A percentile compares a stretch with the other conserved stretches of the same genome.
These are phyloP conservation scores for Tiaroga cobitis DNA, from an alignment of 2,797 vertebrate genomes.

Conservation along the genomic window DNA sequence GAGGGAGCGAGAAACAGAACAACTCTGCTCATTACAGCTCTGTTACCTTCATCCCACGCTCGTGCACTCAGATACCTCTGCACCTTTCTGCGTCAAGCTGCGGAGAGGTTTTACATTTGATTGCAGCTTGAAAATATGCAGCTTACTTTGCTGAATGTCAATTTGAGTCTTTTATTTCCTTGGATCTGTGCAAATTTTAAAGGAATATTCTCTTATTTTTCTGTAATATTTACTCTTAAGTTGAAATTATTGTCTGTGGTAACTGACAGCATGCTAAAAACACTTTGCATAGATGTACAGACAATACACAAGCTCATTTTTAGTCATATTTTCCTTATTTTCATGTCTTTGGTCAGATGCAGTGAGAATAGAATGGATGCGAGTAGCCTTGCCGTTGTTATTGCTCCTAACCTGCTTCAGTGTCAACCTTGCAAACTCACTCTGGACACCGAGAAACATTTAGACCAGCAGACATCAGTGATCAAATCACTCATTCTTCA, in stretches of 20 bases:
- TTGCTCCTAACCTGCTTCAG: conserved; percentile 73
- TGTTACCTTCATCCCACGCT: conserved; percentile 62
- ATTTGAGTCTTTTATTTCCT: background rate
- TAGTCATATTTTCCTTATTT: background rate
- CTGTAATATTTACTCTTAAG: background rate
- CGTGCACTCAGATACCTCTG: conserved; percentile 66
- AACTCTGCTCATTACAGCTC: conserved; percentile 61
- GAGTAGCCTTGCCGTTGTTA: conserved; percentile 69
- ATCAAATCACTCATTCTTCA: conserved; percentile 65
- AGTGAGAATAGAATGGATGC: conserved; percentile 73
- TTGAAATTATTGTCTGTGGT: background rate
- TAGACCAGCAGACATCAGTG: conserved; percentile 65
- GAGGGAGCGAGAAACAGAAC: conserved; percentile 45
- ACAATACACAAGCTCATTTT: background rate
- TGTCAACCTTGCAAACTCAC: conserved; percentile 58
- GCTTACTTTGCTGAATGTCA: background rate
- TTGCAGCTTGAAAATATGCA: background rate
- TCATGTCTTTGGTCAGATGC: conserved; percentile 57
- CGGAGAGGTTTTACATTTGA: conserved; percentile 57
- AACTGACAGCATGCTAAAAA: background rate
- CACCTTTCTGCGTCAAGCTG: conserved; percentile 64
- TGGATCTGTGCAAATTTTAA: background rate
- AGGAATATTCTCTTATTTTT: background rate
- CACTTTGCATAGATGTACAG: background rate
- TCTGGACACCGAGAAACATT: conserved; percentile 59